These are phyloP conservation scores for Hassar affinis DNA, from an alignment of 2,113 vertebrate species.

Conservation along the genomic window DNA sequence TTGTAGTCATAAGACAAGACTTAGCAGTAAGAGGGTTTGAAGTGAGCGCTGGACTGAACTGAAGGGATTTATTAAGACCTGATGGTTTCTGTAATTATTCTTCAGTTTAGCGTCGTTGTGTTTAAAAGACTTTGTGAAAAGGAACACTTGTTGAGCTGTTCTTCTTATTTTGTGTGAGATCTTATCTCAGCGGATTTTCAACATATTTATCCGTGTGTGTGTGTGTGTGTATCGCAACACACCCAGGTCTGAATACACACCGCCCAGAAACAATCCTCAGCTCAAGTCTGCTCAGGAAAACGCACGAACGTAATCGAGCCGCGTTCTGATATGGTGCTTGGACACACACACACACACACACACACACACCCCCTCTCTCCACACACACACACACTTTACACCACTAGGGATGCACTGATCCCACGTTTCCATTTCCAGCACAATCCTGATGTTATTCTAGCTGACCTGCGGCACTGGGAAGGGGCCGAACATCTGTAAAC, in stretches of 20 bases:
- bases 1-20: neutral
- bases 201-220: neutral
- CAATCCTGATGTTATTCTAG: neutral
- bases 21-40: too few species aligned
- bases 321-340: neutral
- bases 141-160: neutral
- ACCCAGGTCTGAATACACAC: too few species aligned
- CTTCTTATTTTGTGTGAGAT: too few species aligned
- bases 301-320: neutral
- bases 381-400: neutral
- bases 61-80: neutral
- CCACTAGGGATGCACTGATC: neutral
- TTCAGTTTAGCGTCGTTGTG: too few species aligned
- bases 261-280: neutral
- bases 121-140: neutral
- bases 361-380: neutral
- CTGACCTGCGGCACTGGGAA: neutral
- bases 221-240: too few species aligned
- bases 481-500: neutral
- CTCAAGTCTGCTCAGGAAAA: neutral
- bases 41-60: too few species aligned
- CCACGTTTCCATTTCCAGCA: conserved; percentile 3
- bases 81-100: neutral
- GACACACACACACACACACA: neutral
- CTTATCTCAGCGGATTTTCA: neutral